A percentile compares a stretch with the other conserved stretches of the same genome.
Evolutionary conservation across 1,140 invertebrate genomes (phyloP).

Genomic region (Phenacoccus solenopsis): DNA sequence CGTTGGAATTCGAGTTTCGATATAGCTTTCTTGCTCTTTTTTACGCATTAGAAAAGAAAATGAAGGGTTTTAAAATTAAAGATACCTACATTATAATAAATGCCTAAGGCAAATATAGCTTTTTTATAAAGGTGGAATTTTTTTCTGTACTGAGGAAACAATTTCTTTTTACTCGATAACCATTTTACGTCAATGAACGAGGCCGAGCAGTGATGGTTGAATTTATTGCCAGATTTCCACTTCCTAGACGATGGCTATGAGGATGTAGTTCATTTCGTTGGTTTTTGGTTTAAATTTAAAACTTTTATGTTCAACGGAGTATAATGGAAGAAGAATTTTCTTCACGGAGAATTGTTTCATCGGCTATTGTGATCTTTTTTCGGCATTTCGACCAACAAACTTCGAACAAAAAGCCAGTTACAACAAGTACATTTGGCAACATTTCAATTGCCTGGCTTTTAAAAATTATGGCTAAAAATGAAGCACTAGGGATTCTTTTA

Average conservation of each 20-base stretch:
- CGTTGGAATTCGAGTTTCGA: background rate
- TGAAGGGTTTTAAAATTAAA: background rate
- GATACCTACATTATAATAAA: background rate
- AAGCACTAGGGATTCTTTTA: background rate
- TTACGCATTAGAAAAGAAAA: background rate
- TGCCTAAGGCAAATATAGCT: background rate
- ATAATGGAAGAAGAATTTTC: background rate
- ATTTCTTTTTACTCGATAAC: no score
- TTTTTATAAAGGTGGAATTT: background rate
- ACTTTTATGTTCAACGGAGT: background rate
- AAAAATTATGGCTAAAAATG: background rate
- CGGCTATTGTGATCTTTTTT: background rate
- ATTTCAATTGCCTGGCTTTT: background rate
- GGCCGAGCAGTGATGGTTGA: background rate
- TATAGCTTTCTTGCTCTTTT: background rate
- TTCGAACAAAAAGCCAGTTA: background rate
- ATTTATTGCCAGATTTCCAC: no score
- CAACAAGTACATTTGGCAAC: background rate
- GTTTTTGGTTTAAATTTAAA: background rate
- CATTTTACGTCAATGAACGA: background rate
- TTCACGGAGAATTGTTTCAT: background rate
- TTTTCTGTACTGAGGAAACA: no score
- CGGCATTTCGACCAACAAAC: background rate
- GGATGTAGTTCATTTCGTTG: background rate
- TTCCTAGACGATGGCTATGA: background rate